Evolutionary conservation across 2,888 invertebrate species (phyloP), one percentile per base, ranked within the genome.

Genomic region (Coleophora deauratella): DNA sequence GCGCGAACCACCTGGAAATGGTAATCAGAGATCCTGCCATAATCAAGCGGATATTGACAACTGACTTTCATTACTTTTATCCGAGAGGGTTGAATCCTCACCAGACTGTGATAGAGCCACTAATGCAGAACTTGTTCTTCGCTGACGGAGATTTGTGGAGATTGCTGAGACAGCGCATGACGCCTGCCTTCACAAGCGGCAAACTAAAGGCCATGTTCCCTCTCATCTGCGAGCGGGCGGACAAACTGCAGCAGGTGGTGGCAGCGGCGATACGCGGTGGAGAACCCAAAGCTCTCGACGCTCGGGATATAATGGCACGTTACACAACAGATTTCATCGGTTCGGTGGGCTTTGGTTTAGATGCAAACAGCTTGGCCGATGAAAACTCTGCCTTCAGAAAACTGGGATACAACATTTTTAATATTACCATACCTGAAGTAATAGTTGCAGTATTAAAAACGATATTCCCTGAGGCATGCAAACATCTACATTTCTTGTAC

Each of bases 91-190:
- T 52, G 0, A 45, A 43, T 15, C 36, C 42, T 8, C 32, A 49
- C 9, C 45, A 49, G 31, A 44, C 41, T 1, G 39, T 37, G 2
- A 39, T 46, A 2, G 54, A 57, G 34, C 55, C 54, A 0, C 30
- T 57, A 35, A 27, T 45, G 9, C 44, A 38, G 13, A 57, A 55
- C 37, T 32, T 57, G 10, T 55, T 55, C 30, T 43, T 49, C 3
- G 45, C 49, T 10, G 57, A 52, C n/a, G 54, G 55, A 3, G 54
- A 57, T n/a, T 38, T 69, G 34, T 78, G 79, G 79, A 62, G 66
- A 35, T 48, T 76, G 49, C 52, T 77, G 43, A 62, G 79, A 8
- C 71, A 74, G 54, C 65, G 74, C 38, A 66, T 79, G 58, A 75
- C 77, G 21, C 50, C 57, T 0, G 50, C 54, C 1, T 59, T 55